Evolutionary conservation across 2,797 vertebrate species (phyloP).

Genomic region (Cossypha caffra): DNA sequence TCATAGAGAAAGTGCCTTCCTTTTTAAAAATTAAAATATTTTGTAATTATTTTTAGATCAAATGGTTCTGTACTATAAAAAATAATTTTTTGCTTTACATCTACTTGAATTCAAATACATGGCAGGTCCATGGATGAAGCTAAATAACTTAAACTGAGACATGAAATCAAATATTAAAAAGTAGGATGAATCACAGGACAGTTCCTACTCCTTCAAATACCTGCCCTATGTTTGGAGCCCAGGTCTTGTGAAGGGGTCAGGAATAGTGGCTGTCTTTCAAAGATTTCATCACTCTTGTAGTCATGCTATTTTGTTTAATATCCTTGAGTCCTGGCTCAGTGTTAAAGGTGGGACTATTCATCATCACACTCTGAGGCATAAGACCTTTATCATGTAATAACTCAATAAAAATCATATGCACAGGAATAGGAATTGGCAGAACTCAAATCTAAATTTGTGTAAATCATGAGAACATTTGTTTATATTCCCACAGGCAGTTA

Average conservation of each 20-base stretch:
- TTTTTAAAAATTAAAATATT: background rate
- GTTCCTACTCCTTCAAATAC: background rate
- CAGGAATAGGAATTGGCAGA: background rate
- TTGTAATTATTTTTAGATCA: background rate
- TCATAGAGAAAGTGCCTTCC: background rate
- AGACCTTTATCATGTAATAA: background rate
- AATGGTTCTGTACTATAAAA: background rate
- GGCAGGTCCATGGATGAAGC: background rate
- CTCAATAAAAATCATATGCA: background rate
- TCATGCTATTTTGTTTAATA: background rate
- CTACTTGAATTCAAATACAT: background rate
- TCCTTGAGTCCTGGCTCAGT: background rate
- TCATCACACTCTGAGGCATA: background rate
- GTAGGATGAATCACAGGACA: background rate
- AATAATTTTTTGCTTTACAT: background rate
- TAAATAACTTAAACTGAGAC: background rate
- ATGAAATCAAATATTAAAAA: background rate
- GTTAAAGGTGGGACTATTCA: background rate
- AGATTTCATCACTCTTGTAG: background rate
- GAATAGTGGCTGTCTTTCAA: background rate
- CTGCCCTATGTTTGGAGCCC: background rate
- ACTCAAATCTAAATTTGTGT: background rate
- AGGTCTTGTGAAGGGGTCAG: background rate
- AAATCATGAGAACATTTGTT: background rate
- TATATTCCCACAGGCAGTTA: background rate